phyloP scores from a whole-genome alignment of 2,888 invertebrate genomes.

The Laothoe populi region DNA sequence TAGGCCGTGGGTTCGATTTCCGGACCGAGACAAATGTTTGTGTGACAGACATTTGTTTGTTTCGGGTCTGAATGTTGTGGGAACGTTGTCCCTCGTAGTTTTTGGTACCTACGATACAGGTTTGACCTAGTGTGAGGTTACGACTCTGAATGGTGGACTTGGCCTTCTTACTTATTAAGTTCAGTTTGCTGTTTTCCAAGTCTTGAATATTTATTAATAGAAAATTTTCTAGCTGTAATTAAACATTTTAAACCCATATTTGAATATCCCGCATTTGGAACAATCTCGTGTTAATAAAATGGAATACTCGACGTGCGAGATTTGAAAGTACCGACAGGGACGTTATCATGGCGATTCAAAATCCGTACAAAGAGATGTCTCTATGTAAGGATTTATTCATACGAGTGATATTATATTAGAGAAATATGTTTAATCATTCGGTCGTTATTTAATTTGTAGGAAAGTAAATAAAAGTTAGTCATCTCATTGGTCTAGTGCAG shows the following conservation, averaged over 20 bases:
- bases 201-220: neutral
- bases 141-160: too few species aligned
- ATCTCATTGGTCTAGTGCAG: too few species aligned
- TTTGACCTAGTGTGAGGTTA: too few species aligned
- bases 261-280: conserved; percentile 13
- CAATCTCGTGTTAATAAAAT: conserved; percentile 26
- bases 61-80: too few species aligned
- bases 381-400: conserved; percentile 26
- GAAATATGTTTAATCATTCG: neutral
- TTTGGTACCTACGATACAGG: too few species aligned
- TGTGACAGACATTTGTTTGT: too few species aligned
- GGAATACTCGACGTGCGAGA: conserved; percentile 28
- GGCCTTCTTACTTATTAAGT: too few species aligned
- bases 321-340: conserved; percentile 28
- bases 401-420: neutral
- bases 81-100: too few species aligned
- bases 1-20: too few species aligned
- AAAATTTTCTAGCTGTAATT: neutral
- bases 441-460: too few species aligned
- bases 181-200: neutral
- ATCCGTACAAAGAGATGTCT: conserved; percentile 41
- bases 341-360: conserved; percentile 37
- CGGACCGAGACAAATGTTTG: too few species aligned
- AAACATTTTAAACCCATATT: conserved; percentile 1
- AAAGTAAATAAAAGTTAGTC: too few species aligned